Evolutionary conservation across 2,888 invertebrate genomes (phyloP), one percentile per base, ranked within the genome.

Genomic region (Agrilus cyanescens): DNA sequence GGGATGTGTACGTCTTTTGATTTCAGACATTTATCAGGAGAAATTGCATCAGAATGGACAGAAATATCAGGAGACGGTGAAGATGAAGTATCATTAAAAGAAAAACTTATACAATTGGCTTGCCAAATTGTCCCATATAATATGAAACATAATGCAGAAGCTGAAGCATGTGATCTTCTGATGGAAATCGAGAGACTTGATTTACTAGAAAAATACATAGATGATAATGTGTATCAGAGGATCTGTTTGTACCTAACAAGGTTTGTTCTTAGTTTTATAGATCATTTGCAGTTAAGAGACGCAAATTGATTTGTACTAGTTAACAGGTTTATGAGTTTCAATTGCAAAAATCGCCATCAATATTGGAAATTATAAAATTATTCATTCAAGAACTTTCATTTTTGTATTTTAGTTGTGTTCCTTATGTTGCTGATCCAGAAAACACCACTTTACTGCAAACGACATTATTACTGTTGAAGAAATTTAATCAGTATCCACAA

Each of bases 341-440:
- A n/a, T n/a, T n/a, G n/a, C n/a, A n/a, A n/a, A n/a, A n/a, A n/a
- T n/a, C n/a, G n/a, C n/a, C n/a, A n/a, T n/a, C n/a, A n/a, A n/a
- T n/a, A n/a, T n/a, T n/a, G n/a, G n/a, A n/a, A n/a, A n/a, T n/a
- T n/a, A n/a, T n/a, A n/a, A n/a, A n/a, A n/a, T n/a, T n/a, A n/a
- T n/a, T n/a, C n/a, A n/a, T n/a, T n/a, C n/a, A 29, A n/a, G 15
- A n/a, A 12, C 10, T 20, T 29, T n/a, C n/a, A 83, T 12, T 83
- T 82, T 53, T 83, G 60, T 66, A 81, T 41, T 75, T 75, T 47
- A 85, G 84, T 58, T 86, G 86, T 67, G 84, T 86, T 4, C 75
- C 84, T 0, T 85, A 85, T 61, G 84, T 85, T 12, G 82, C 86
- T 16, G 85, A 85, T 63, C 84, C 85, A 37, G 87, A 88, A 61